phyloP scores from a whole-genome alignment of 2,797 vertebrate species.

The Platalea minor region DNA sequence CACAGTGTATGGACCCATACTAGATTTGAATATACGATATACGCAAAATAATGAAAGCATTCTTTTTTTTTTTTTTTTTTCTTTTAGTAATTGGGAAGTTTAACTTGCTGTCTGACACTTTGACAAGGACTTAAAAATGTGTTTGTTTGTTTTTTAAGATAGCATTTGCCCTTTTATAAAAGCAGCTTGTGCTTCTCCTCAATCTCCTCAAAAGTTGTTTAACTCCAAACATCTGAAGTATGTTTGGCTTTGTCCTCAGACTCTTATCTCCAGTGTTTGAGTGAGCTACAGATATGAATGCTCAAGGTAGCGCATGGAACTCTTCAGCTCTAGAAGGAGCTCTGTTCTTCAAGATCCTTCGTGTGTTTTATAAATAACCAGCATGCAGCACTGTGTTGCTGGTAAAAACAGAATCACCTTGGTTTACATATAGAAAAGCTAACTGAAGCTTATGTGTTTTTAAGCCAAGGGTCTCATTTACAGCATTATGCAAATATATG shows the following conservation, averaged over 20 bases:
- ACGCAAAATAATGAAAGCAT: neutral
- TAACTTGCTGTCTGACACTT: slow-evolving; percentile 27
- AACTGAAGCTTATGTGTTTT: neutral
- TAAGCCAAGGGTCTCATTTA: neutral
- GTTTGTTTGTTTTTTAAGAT: slow-evolving; percentile 18
- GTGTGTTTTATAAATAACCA: neutral
- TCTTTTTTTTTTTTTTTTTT: neutral
- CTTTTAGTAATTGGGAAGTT: neutral
- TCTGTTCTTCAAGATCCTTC: neutral
- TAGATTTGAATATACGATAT: neutral
- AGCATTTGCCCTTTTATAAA: slow-evolving; percentile 46
- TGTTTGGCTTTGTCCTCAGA: slow-evolving; percentile 42
- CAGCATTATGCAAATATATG: slow-evolving; percentile 13
- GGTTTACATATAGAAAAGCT: neutral
- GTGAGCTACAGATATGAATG: neutral
- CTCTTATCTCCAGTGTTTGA: slow-evolving; percentile 12
- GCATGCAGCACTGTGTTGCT: neutral
- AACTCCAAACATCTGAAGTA: slow-evolving; percentile 28
- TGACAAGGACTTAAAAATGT: slow-evolving; percentile 7
- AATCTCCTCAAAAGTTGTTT: neutral
- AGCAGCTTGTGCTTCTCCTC: neutral
- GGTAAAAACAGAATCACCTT: neutral
- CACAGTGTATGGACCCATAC: accelerated
- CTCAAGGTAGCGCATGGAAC: neutral
- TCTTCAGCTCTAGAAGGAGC: neutral